A percentile compares a stretch with the other conserved stretches of the same genome.
Conservation (phyloP, 2,797 vertebrate species). For the Rhinichthys osculus region DNA sequence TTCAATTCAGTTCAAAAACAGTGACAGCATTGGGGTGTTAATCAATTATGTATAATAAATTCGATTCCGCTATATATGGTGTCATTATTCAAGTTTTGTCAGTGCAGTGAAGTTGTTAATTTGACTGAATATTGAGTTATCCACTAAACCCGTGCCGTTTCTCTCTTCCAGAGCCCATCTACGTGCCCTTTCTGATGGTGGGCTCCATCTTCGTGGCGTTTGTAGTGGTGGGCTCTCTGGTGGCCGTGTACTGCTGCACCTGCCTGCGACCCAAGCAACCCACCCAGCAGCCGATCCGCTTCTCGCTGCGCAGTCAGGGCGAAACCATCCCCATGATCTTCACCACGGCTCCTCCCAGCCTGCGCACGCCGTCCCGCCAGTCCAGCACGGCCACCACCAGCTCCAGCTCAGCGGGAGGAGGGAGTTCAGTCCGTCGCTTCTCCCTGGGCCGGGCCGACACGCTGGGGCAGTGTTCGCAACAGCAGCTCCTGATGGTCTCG, state of each 20-base stretch:
- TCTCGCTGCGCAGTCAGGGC: conserved; percentile 92
- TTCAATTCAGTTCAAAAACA: not conserved
- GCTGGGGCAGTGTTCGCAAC: conserved; percentile 66
- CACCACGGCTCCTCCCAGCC: conserved; percentile 82
- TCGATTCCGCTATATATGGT: not conserved
- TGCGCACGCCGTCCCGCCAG: conserved; percentile 90
- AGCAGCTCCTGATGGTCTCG: conserved; percentile 79
- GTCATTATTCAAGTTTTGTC: not conserved
- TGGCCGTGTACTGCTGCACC: conserved; percentile 96
- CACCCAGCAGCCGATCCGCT: conserved; percentile 89
- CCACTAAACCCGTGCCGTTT: not conserved
- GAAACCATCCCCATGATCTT: conserved; percentile 98
- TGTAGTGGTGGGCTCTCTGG: conserved; percentile 91
- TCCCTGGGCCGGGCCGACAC: conserved; percentile 83
- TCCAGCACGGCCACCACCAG: conserved; percentile 95
- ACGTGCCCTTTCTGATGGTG: conserved; percentile 96
- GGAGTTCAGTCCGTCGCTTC: conserved; percentile 86
- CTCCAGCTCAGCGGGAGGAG: conserved; percentile 87
- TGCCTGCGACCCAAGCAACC: conserved; percentile 95
- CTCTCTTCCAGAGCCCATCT: conserved; percentile 86
- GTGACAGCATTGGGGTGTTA: not conserved
- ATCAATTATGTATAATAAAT: not conserved
- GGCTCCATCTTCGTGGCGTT: conserved; percentile 98
- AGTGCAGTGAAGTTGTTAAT: not conserved
- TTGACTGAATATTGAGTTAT: not conserved